Percentiles rank a stretch among this genome's conserved stretches.
Evolutionary conservation across 2,797 vertebrate genomes (phyloP).

Genomic region (Urophycis tenuis): DNA sequence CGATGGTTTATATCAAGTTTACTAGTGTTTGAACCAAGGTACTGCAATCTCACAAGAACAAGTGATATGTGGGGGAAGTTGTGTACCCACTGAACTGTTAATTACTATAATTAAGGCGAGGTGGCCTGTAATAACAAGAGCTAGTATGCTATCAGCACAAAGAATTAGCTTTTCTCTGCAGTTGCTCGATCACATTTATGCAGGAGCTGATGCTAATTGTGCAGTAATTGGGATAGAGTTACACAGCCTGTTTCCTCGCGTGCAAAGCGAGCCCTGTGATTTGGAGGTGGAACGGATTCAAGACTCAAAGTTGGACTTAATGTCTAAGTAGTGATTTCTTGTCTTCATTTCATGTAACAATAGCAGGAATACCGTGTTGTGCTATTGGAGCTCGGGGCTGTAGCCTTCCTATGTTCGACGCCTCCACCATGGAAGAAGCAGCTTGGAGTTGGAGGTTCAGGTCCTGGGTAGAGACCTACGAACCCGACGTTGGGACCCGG

Average conservation of each 20-base stretch:
- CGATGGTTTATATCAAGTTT: neutral
- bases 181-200: neutral
- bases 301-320: neutral
- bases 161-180: neutral
- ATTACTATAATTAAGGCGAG: neutral
- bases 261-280: neutral
- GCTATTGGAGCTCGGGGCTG: neutral
- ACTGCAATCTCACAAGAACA: neutral
- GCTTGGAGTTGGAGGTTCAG: neutral
- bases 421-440: neutral
- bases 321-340: neutral
- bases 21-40: neutral
- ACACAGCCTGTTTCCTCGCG: neutral
- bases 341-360: neutral
- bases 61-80: neutral
- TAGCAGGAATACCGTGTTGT: neutral
- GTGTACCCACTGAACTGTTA: conserved; percentile 2
- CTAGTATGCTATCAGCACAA: neutral
- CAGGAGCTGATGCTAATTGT: neutral
- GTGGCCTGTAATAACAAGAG: conserved; percentile 1
- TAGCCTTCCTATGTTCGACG: neutral
- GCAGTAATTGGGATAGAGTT: neutral
- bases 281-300: neutral
- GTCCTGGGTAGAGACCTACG: neutral
- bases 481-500: too few species aligned